Conservation (phyloP, 2,113 vertebrate genomes). For the Elachura formosa region DNA sequence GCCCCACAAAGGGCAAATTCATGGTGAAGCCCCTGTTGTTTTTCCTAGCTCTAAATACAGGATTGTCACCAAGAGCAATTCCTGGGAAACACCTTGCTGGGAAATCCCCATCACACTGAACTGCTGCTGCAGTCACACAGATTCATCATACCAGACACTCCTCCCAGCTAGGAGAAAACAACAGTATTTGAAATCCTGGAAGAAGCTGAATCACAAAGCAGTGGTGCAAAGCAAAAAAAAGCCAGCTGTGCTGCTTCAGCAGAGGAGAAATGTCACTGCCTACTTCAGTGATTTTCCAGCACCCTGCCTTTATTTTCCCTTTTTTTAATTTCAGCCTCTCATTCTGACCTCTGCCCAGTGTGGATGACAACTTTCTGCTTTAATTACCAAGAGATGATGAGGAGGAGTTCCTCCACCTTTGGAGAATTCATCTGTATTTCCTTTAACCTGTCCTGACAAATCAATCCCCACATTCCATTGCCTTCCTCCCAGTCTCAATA, state of each 20-base stretch:
- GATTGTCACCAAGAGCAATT: background rate
- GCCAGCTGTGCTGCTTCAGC: background rate
- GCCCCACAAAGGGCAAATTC: background rate
- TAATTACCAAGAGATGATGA: background rate
- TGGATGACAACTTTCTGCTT: background rate
- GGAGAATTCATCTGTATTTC: background rate
- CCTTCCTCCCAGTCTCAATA: background rate
- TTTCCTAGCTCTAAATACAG: background rate
- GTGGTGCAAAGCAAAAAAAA: background rate
- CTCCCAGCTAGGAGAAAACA: background rate
- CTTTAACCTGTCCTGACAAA: background rate
- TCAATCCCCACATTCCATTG: background rate
- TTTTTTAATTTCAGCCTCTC: background rate
- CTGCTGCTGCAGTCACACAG: background rate
- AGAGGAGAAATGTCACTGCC: background rate
- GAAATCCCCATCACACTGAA: background rate
- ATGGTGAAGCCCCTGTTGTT: background rate
- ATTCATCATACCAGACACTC: background rate
- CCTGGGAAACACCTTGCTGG: background rate
- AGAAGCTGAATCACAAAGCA: background rate
- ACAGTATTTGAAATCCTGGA: background rate
- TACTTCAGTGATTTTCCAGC: background rate
- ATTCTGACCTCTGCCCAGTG: background rate
- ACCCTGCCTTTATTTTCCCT: background rate
- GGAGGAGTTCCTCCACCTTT: background rate